phyloP scores from a whole-genome alignment of 2,888 invertebrate species.

The Ariolimax columbianus region DNA sequence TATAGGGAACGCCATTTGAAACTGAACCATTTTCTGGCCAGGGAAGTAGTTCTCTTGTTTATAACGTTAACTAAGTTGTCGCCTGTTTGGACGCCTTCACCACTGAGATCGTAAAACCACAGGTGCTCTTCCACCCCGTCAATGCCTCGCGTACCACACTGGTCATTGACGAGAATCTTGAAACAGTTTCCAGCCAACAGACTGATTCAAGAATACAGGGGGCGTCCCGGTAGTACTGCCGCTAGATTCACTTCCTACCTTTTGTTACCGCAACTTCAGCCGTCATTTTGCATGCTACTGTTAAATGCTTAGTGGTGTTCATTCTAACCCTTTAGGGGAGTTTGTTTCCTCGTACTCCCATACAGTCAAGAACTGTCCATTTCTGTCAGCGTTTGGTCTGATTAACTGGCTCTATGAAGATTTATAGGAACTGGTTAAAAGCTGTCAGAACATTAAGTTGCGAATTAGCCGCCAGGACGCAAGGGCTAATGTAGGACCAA shows the following conservation, averaged over 20 bases:
- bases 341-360: too few species aligned
- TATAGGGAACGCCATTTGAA: slow-evolving; percentile 17
- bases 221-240: background rate
- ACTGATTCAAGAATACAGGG: slow-evolving; percentile 19
- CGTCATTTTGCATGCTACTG: background rate
- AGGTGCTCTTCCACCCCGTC: slow-evolving; percentile 14
- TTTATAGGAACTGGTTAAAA: background rate
- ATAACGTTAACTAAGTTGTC: slow-evolving; percentile 3
- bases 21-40: background rate
- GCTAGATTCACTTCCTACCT: background rate
- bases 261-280: too few species aligned
- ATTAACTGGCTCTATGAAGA: background rate
- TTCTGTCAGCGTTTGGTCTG: too few species aligned
- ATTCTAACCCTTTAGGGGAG: background rate
- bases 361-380: too few species aligned
- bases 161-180: background rate
- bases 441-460: too few species aligned
- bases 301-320: background rate
- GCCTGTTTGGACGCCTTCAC: background rate
- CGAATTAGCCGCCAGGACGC: too few species aligned
- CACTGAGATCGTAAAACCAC: slow-evolving; percentile 26
- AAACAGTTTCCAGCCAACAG: slow-evolving; percentile 4
- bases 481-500: too few species aligned
- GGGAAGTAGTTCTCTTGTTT: background rate
- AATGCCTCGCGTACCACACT: background rate